A percentile compares a stretch with the other conserved stretches of the same genome.
These are phyloP conservation scores for Pelagia noctiluca DNA, from an alignment of 30 jellyfish, hydroid and myxozoan species.

Conservation along the genomic window DNA sequence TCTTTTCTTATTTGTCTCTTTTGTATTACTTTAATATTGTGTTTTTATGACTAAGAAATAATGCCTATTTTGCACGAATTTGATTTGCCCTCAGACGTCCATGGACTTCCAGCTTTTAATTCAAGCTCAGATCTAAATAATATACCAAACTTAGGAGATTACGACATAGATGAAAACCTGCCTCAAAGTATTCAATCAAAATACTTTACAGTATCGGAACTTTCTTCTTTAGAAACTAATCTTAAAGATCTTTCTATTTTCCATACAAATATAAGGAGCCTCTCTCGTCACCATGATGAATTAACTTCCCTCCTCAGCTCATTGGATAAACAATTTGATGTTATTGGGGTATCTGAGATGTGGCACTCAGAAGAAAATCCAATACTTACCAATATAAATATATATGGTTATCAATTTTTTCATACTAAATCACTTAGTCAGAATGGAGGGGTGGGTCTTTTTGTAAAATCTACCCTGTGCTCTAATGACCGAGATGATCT, in stretches of 20 bases:
- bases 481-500: constrained; percentile 22
- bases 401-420: constrained; percentile 10
- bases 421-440: constrained; percentile 19
- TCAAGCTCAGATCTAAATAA: constrained; percentile 25
- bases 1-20: too few species aligned
- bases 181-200: constrained; percentile 35
- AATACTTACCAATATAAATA: not conserved
- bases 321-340: not conserved
- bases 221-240: constrained; percentile 22
- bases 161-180: constrained; percentile 27
- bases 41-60: too few species aligned
- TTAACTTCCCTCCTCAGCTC: constrained; percentile 10
- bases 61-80: constrained; percentile 21
- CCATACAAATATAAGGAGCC: too few species aligned
- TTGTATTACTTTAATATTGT: too few species aligned
- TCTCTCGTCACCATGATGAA: constrained; percentile 42
- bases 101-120: constrained; percentile 42
- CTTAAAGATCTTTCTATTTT: constrained; percentile 15
- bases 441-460: constrained; percentile 36
- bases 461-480: constrained; percentile 11
- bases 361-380: constrained; percentile 27
- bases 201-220: constrained; percentile 36
- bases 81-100: constrained; percentile 22
- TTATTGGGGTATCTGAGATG: constrained; percentile 40
- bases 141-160: constrained; percentile 27